A percentile compares a stretch with the other conserved stretches of the same genome.
Evolutionary conservation across 2,888 invertebrate species (phyloP).

Genomic region (Ichneumon xanthorius): DNA sequence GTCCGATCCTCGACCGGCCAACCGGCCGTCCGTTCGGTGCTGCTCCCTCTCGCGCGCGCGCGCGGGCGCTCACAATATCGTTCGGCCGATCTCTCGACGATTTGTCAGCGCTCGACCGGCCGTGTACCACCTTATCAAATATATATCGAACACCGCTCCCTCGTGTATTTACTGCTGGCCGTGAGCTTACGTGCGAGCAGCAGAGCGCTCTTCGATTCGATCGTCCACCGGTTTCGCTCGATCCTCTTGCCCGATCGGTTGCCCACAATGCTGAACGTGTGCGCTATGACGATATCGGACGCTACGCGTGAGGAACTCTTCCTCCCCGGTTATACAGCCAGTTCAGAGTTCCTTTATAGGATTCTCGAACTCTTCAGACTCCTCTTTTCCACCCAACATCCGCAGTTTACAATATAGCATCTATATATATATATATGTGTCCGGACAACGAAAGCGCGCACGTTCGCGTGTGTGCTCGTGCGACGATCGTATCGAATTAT

Average conservation of each 20-base stretch:
- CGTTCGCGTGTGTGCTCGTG: slow-evolving; percentile 47
- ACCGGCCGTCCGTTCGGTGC: slow-evolving; percentile 21
- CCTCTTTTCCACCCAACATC: slow-evolving; percentile 26
- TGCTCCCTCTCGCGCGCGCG: slow-evolving; percentile 43
- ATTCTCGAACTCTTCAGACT: slow-evolving; percentile 41
- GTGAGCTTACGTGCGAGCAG: slow-evolving; percentile 73
- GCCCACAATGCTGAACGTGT: slow-evolving; percentile 5
- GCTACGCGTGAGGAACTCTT: slow-evolving; percentile 40
- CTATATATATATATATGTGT: slow-evolving; percentile 7
- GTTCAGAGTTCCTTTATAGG: slow-evolving; percentile 32
- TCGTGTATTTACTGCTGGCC: slow-evolving; percentile 78
- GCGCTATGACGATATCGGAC: slow-evolving; percentile 34
- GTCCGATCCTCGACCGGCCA: slow-evolving; percentile 36
- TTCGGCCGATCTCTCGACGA: slow-evolving; percentile 81
- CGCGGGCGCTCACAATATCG: slow-evolving; percentile 77
- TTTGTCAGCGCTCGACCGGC: slow-evolving; percentile 82
- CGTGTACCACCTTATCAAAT: slow-evolving; percentile 84
- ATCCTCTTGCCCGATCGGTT: slow-evolving; percentile 35
- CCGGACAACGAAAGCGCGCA: slow-evolving; percentile 18
- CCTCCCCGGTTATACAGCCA: slow-evolving; percentile 9
- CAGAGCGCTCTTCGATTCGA: slow-evolving; percentile 61
- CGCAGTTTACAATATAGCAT: neutral
- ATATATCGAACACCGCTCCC: slow-evolving; percentile 83
- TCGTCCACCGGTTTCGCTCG: slow-evolving; percentile 58
- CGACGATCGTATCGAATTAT: slow-evolving; percentile 65